A percentile compares a stretch with the other conserved stretches of the same genome.
phyloP scores from a whole-genome alignment of 2,113 vertebrate genomes.

The Okapia johnstoni region DNA sequence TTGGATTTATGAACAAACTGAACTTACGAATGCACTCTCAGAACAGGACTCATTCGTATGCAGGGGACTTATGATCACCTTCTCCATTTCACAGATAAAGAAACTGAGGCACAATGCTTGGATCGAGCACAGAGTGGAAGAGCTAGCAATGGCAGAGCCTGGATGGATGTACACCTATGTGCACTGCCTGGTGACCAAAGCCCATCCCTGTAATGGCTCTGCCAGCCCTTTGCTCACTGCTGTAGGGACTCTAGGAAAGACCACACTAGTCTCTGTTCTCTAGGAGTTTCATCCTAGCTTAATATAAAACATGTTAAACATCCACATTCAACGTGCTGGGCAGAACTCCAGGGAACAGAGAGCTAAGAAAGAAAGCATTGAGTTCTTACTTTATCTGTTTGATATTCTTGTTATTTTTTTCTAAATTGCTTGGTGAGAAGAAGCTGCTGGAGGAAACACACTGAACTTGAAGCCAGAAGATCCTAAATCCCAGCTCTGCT shows the following conservation, averaged over 20 bases:
- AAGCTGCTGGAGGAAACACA: background rate
- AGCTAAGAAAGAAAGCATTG: background rate
- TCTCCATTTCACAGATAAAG: background rate
- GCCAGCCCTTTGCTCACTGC: background rate
- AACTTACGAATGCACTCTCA: background rate
- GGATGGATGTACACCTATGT: background rate
- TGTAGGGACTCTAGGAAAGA: background rate
- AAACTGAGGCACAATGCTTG: background rate
- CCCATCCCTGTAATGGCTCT: too few species aligned
- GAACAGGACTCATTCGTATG: background rate
- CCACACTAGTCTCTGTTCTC: background rate
- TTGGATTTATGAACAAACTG: background rate
- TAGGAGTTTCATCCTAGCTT: background rate
- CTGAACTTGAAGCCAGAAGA: background rate
- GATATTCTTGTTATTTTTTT: constrained; percentile 6
- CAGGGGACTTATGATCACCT: background rate
- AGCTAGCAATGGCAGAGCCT: background rate
- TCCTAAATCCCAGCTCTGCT: background rate
- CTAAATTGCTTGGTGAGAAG: background rate
- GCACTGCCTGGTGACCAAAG: background rate
- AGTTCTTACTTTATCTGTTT: background rate
- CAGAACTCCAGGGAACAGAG: background rate
- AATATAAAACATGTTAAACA: background rate
- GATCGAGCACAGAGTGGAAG: background rate
- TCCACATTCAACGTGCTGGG: background rate